Percentiles rank a stretch among this genome's conserved stretches.
Evolutionary conservation across 2,113 vertebrate species (phyloP).

Genomic region (Gymnogyps californianus): DNA sequence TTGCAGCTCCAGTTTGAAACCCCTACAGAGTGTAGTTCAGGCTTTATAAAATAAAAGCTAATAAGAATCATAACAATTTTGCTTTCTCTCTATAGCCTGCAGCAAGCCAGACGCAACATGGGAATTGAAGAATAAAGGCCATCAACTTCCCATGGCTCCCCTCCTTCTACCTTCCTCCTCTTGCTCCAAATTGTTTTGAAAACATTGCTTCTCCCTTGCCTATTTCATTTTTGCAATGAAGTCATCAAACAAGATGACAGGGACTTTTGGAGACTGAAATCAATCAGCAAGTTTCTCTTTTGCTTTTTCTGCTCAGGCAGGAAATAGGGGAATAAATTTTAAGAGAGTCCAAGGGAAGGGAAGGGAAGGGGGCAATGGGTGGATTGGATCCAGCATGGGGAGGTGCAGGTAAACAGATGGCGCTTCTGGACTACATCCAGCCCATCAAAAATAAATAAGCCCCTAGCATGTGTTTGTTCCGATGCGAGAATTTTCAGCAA

Average conservation of each 20-base stretch:
- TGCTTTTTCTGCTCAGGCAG: constrained; percentile 15
- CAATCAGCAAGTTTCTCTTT: constrained; percentile 62
- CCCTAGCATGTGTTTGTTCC: neutral
- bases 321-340: constrained; percentile 66
- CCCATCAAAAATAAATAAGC: neutral
- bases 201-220: constrained; percentile 68
- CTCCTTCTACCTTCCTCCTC: constrained; percentile 55
- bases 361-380: neutral
- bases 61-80: constrained; percentile 71
- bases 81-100: constrained; percentile 61
- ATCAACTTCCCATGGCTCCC: constrained; percentile 59
- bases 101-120: constrained; percentile 56
- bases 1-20: constrained; percentile 44
- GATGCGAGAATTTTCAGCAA: neutral
- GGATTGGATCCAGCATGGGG: neutral
- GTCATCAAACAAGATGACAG: constrained; percentile 74
- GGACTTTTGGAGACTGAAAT: constrained; percentile 55
- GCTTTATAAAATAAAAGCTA: constrained; percentile 71
- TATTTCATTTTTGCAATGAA: constrained; percentile 72
- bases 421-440: neutral
- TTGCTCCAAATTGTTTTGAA: constrained; percentile 71
- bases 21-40: constrained; percentile 48
- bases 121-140: constrained; percentile 71
- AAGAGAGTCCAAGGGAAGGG: neutral
- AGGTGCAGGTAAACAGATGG: neutral